These are phyloP conservation scores for Drosophila basisetae DNA, from an alignment of 2,888 invertebrate genomes.

Conservation along the genomic window DNA sequence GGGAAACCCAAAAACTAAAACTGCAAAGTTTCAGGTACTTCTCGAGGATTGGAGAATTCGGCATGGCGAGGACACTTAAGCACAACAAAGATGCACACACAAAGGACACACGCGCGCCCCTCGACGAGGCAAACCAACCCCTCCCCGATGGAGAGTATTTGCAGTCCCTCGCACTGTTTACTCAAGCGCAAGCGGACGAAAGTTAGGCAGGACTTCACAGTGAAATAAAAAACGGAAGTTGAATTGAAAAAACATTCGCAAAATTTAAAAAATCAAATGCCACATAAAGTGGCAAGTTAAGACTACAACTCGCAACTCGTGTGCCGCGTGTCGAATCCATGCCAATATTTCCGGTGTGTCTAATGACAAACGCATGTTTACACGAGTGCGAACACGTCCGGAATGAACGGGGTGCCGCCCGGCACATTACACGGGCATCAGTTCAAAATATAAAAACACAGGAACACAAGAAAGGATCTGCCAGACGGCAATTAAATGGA, in stretches of 20 bases:
- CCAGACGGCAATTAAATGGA: slow-evolving; percentile 74
- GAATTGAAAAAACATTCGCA: slow-evolving; percentile 48
- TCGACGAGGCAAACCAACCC: slow-evolving; percentile 58
- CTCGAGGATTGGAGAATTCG: slow-evolving; percentile 57
- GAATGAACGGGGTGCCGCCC: slow-evolving; percentile 64
- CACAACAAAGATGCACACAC: slow-evolving; percentile 72
- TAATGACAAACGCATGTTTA: slow-evolving; percentile 82
- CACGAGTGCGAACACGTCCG: slow-evolving; percentile 79
- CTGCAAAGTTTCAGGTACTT: slow-evolving; percentile 71
- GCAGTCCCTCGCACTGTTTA: slow-evolving; percentile 53
- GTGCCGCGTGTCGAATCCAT: slow-evolving; percentile 75
- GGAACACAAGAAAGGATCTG: slow-evolving; percentile 34
- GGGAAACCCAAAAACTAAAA: slow-evolving; percentile 31
- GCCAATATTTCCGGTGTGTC: slow-evolving; percentile 80
- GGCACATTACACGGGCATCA: slow-evolving; percentile 72
- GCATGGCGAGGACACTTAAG: slow-evolving; percentile 74
- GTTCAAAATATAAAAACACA: slow-evolving; percentile 4
- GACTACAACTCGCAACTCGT: slow-evolving; percentile 44
- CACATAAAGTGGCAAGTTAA: slow-evolving; percentile 65
- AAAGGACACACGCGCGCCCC: slow-evolving; percentile 79
- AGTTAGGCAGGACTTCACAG: slow-evolving; percentile 34
- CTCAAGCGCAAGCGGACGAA: slow-evolving; percentile 66
- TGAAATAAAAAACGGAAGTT: slow-evolving; percentile 30
- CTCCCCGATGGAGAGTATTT: slow-evolving; percentile 6
- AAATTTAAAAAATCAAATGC: slow-evolving; percentile 79